Conservation (phyloP, 2,888 invertebrate genomes). For the Scaeva pyrastri region DNA sequence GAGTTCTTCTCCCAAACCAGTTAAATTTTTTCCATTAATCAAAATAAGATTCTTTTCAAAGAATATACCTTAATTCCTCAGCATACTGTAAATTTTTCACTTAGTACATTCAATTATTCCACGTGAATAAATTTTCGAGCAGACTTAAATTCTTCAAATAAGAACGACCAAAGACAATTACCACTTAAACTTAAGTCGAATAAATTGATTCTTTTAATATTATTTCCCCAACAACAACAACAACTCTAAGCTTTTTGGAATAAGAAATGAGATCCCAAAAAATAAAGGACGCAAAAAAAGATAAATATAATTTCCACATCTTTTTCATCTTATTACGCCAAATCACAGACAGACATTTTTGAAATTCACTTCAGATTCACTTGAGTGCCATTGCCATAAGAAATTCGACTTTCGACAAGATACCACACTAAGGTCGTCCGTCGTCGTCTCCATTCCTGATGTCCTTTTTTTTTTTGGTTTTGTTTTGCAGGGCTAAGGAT, state of each 20-base stretch:
- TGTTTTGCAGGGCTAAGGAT: neutral
- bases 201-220: conserved; percentile 30
- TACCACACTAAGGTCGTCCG: neutral
- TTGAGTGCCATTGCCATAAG: conserved; percentile 33
- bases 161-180: conserved; percentile 26
- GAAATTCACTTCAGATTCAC: conserved; percentile 22
- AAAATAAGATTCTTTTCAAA: neutral
- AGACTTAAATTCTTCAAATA: neutral
- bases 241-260: too few species aligned
- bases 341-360: neutral
- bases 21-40: neutral
- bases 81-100: neutral
- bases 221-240: neutral
- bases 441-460: conserved; percentile 17
- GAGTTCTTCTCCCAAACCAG: neutral
- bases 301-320: conserved; percentile 16
- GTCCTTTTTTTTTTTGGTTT: neutral
- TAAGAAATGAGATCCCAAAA: neutral
- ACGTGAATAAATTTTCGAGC: neutral
- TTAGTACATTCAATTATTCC: conserved; percentile 15
- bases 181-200: conserved; percentile 34
- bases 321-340: conserved; percentile 4
- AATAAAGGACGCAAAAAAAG: neutral
- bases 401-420: conserved; percentile 21
- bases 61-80: neutral